These are phyloP conservation scores for Pyrocephalus nanus DNA, from an alignment of 2,797 vertebrate species.

Conservation along the genomic window DNA sequence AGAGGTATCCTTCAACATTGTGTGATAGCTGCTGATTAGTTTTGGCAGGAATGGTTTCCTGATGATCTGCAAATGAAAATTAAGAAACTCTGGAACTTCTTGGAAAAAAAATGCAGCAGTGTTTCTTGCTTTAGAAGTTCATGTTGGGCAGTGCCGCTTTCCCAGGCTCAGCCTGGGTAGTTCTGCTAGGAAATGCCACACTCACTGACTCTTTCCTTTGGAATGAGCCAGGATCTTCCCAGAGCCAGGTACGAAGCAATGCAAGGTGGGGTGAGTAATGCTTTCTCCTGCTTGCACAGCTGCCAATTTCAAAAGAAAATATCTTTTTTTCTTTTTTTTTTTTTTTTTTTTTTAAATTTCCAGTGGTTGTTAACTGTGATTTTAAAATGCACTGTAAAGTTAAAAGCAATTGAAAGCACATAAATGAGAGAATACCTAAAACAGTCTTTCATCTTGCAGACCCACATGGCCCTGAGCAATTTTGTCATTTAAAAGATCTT, in stretches of 20 bases:
- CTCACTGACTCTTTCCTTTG: not conserved
- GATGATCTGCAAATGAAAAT: constrained; percentile 54
- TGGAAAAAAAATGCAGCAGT: not conserved
- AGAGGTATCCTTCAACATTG: constrained; percentile 33
- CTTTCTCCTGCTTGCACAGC: not conserved
- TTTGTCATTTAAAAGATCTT: not conserved
- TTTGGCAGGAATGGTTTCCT: constrained; percentile 57
- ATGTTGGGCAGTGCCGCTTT: not conserved
- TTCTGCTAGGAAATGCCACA: accelerated
- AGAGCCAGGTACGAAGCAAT: not conserved
- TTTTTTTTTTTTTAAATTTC: not conserved
- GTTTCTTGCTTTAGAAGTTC: constrained; percentile 15
- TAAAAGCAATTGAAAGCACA: not conserved
- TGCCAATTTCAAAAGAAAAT: not conserved
- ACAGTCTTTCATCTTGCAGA: not conserved
- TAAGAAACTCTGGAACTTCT: not conserved
- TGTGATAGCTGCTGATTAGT: constrained; percentile 61
- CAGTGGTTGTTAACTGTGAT: not conserved
- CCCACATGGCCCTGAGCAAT: accelerated
- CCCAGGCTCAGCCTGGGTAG: not conserved
- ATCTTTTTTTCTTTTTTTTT: not conserved
- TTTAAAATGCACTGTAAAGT: constrained; percentile 38
- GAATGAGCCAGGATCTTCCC: constrained; percentile 35
- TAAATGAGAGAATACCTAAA: not conserved
- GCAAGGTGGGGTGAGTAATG: not conserved